Evolutionary conservation across 2,797 vertebrate genomes (phyloP), one percentile per base, ranked within the genome.

Genomic region (Propithecus perrieri): DNA sequence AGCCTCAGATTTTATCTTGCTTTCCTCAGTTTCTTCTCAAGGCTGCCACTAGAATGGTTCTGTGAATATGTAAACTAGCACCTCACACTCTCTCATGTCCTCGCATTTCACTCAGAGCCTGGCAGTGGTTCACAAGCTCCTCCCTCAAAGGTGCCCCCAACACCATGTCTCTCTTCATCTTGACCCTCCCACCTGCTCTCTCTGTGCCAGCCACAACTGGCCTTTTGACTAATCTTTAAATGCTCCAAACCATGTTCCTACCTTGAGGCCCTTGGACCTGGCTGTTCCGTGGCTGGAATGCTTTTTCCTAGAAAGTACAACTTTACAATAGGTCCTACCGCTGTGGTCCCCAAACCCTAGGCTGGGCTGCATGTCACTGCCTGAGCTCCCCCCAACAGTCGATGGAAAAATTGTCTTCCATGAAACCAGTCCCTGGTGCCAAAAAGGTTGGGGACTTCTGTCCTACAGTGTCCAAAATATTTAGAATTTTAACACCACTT

Each of bases 401-500:
- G 10, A 28, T 59, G 57, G 26, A 59, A 59, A 28, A 59, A 28
- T 59, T 28, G 57, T 59, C 57, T 28, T 59, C 57, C 57, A 59
- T 59, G 57, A 59, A 59, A 59, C 26, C 26, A 28, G 57, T 12
- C 26, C 57, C 57, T 59, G 24, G 24, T 28, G 57, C 57, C 57
- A 28, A 59, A 28, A 28, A 59, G 26, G 26, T 59, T 59, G 57
- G 57, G 26, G 57, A 59, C 57, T 28, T 26, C 11, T 59, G 2
- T 74, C 84, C 20, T 78, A 33, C 26, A 80, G 1, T 22, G 48
- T 92, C 48, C 30, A 69, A 75, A 85, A 74, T 59, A 89, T 69
- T 89, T 75, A 84, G 46, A 88, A 85, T 63, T 63, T 89, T 78
- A 89, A 55, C 46, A 79, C 8, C 26, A 35, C 2, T 5, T n/a